phyloP scores from a whole-genome alignment of 2,888 invertebrate genomes.

The Tubulanus polymorphus region DNA sequence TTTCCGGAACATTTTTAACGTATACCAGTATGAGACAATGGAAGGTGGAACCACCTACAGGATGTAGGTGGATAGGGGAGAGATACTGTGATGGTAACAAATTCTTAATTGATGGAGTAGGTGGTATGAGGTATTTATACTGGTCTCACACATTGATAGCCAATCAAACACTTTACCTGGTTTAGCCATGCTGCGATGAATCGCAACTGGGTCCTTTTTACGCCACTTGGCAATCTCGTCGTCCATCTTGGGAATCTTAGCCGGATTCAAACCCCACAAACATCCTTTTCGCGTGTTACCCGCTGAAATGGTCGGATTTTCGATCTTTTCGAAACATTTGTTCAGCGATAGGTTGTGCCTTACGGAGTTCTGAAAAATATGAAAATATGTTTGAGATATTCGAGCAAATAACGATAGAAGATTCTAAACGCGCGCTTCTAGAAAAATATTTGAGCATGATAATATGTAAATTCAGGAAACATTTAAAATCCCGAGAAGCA shows the following conservation, averaged over 20 bases:
- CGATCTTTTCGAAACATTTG: slow-evolving; percentile 98
- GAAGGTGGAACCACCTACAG: slow-evolving; percentile 9
- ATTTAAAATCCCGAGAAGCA: no score
- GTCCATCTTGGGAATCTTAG: slow-evolving; percentile 93
- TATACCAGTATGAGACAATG: no score
- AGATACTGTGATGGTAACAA: no score
- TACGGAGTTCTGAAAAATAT: slow-evolving; percentile 86
- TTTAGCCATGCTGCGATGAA: slow-evolving; percentile 88
- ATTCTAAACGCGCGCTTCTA: no score
- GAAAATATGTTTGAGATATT: no score
- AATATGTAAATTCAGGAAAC: no score
- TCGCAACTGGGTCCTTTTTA: slow-evolving; percentile 87
- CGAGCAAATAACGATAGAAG: no score
- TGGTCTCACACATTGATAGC: no score
- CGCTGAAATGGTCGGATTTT: slow-evolving; percentile 71
- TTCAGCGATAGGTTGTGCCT: slow-evolving; percentile 94
- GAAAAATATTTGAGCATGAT: no score
- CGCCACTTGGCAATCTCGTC: slow-evolving; percentile 98
- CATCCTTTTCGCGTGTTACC: slow-evolving; percentile 60
- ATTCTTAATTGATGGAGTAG: no score
- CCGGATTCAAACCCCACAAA: slow-evolving; percentile 95
- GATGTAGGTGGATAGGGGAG: not conserved
- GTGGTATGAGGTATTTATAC: no score
- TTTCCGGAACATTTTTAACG: no score
- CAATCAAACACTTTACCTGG: slow-evolving; percentile 64